Evolutionary conservation across 2,888 invertebrate genomes (phyloP).

Genomic region (Caenorhabditis wallacei): DNA sequence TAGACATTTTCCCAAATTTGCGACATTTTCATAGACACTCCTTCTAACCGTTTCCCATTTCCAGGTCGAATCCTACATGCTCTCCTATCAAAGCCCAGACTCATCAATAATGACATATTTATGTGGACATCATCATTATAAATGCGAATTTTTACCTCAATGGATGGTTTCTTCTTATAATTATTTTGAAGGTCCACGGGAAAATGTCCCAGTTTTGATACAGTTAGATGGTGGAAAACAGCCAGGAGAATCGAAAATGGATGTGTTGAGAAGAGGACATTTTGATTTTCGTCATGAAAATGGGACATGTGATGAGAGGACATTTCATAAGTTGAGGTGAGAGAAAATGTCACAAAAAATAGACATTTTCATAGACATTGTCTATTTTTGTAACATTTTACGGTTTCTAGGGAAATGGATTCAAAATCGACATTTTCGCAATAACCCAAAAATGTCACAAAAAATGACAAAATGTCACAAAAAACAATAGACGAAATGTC

Average conservation of each 20-base stretch:
- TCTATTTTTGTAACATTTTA: no score
- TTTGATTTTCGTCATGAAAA: conserved; percentile 41
- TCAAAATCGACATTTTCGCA: no score
- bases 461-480: not conserved
- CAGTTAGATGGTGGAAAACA: conserved; percentile 45
- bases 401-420: no score
- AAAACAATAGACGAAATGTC: not conserved
- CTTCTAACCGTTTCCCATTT: no score
- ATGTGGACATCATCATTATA: conserved; percentile 45
- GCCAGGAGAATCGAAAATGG: conserved; percentile 43
- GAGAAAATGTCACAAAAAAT: not conserved
- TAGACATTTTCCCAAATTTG: not conserved
- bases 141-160: conserved; percentile 40
- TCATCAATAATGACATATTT: conserved; percentile 44
- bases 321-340: conserved; percentile 26
- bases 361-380: no score
- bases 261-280: conserved; percentile 23
- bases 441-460: no score
- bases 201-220: conserved; percentile 34
- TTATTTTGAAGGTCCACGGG: conserved; percentile 45
- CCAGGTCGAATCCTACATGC: conserved; percentile 52
- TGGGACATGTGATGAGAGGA: conserved; percentile 35
- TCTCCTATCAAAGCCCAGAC: conserved; percentile 41
- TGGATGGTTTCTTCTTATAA: conserved; percentile 51
- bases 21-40: no score